phyloP scores from a whole-genome alignment of 1,140 invertebrate species.

The Hycleus cichorii region DNA sequence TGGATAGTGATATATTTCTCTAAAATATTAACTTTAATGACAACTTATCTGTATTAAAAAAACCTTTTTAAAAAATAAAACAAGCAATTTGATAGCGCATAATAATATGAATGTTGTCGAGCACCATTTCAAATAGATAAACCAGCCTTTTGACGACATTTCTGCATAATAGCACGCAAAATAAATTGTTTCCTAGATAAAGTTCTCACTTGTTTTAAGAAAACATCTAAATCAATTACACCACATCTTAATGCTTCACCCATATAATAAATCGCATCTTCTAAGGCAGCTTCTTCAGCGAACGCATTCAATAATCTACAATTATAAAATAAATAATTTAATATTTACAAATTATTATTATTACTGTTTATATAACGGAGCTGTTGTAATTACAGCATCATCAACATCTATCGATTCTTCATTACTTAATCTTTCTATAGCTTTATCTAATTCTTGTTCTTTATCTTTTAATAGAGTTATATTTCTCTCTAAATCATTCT shows the following conservation, averaged over 20 bases:
- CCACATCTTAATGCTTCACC: conserved; percentile 90
- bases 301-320: conserved; percentile 84
- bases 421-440: conserved; percentile 67
- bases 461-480: conserved; percentile 77
- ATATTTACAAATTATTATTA: conserved; percentile 1
- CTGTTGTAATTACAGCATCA: conserved; percentile 92
- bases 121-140: conserved; percentile 21
- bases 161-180: conserved; percentile 88
- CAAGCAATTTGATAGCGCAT: no score
- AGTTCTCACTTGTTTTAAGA: conserved; percentile 92
- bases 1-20: no score
- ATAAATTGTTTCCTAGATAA: conserved; percentile 95
- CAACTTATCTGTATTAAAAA: no score
- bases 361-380: conserved; percentile 92
- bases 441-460: conserved; percentile 76
- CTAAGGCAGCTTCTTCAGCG: conserved; percentile 95
- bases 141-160: conserved; percentile 93
- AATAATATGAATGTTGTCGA: no score
- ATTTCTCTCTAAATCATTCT: conserved; percentile 78
- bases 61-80: no score
- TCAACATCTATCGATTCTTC: conserved; percentile 85
- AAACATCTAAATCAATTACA: conserved; percentile 92
- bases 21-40: no score
- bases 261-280: conserved; percentile 98
- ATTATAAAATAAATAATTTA: not conserved